Conservation (phyloP, 2,888 invertebrate genomes). For the Oscheius sp. region DNA sequence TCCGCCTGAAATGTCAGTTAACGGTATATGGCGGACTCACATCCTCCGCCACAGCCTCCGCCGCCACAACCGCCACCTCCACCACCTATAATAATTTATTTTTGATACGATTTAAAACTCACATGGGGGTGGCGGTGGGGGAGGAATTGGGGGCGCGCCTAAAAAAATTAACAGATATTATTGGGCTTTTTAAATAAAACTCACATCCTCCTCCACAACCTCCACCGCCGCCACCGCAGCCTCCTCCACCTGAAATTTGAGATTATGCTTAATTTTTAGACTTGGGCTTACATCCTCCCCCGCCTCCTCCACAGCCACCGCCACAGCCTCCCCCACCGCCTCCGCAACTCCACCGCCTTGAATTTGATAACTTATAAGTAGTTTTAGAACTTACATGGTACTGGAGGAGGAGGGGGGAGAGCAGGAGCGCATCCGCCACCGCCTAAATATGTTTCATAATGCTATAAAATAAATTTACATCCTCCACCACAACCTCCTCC, state of each 20-base stretch:
- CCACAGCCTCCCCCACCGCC: too few species aligned
- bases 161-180: neutral
- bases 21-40: neutral
- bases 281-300: neutral
- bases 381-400: too few species aligned
- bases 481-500: slow-evolving; percentile 20
- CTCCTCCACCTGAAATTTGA: slow-evolving; percentile 2
- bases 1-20: neutral
- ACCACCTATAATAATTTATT: neutral
- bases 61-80: slow-evolving; percentile 10
- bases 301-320: slow-evolving; percentile 2
- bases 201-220: slow-evolving; percentile 21
- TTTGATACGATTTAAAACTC: neutral
- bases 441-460: neutral
- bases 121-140: slow-evolving; percentile 18
- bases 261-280: neutral
- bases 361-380: too few species aligned
- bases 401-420: neutral
- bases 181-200: neutral
- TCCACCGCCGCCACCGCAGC: slow-evolving; percentile 11
- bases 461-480: neutral
- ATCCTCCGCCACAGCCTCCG: slow-evolving; percentile 8
- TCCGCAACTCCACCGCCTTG: too few species aligned
- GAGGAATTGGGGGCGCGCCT: neutral
- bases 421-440: too few species aligned